Evolutionary conservation across 2,888 invertebrate genomes (phyloP).

Genomic region (Gnatocerus cornutus): DNA sequence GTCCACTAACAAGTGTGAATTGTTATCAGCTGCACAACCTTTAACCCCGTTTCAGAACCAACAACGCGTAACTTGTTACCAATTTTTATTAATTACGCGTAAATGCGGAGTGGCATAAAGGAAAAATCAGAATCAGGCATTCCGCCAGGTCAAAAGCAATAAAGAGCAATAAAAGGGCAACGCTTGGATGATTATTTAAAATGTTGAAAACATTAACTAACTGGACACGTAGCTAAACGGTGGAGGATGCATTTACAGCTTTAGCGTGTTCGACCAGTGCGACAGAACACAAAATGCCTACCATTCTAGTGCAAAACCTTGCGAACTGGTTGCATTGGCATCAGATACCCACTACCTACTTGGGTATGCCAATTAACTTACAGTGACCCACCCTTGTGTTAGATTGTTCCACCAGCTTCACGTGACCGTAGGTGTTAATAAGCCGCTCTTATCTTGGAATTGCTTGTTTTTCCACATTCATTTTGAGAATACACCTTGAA

Average conservation of each 20-base stretch:
- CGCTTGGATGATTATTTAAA: constrained; percentile 12
- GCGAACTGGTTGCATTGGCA: constrained; percentile 53
- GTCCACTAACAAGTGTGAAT: constrained; percentile 51
- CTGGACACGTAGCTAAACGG: constrained; percentile 31
- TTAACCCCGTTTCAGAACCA: constrained; percentile 15
- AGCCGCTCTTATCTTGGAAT: constrained; percentile 59
- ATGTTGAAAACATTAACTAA: constrained; percentile 30
- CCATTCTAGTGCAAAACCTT: constrained; percentile 37
- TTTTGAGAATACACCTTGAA: constrained; percentile 45
- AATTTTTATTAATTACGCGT: constrained; percentile 23
- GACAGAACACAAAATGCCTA: constrained; percentile 38
- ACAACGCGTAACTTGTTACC: constrained; percentile 26
- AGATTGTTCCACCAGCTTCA: constrained; percentile 61
- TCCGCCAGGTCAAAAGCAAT: constrained; percentile 12
- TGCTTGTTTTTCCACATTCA: constrained; percentile 55
- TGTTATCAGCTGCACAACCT: constrained; percentile 41
- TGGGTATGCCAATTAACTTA: constrained; percentile 67
- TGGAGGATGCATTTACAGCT: constrained; percentile 23
- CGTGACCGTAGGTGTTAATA: constrained; percentile 69
- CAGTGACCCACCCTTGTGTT: constrained; percentile 66
- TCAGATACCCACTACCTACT: constrained; percentile 62
- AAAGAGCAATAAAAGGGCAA: constrained; percentile 14
- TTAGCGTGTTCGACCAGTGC: constrained; percentile 38
- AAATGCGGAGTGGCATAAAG: neutral
- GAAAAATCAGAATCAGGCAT: constrained; percentile 15